Conservation (phyloP, 2,797 vertebrate species). For the Macrochelys suwanniensis region DNA sequence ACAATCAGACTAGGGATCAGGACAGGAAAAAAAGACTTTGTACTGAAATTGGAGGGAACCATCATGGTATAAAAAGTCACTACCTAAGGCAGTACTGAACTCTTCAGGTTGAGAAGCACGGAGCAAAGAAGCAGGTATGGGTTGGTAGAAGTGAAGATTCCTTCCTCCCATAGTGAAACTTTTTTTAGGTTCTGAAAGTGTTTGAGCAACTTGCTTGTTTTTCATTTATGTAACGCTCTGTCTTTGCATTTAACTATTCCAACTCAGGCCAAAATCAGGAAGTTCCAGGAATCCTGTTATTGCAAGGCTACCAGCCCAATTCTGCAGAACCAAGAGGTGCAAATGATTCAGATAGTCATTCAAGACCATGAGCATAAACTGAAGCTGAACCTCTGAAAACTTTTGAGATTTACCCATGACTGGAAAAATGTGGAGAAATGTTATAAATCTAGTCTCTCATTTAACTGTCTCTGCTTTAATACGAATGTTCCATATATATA, state of each 20-base stretch:
- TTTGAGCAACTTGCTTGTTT: background rate
- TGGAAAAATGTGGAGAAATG: too few species aligned
- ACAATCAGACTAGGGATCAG: background rate
- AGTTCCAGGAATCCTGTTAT: background rate
- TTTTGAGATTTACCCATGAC: background rate
- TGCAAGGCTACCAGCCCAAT: background rate
- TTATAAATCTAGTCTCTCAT: too few species aligned
- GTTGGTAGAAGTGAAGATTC: background rate
- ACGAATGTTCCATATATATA: too few species aligned
- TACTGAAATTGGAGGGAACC: background rate
- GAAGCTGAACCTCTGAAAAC: background rate
- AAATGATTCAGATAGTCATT: background rate
- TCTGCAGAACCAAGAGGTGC: background rate
- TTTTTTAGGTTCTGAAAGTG: background rate
- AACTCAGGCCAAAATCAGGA: background rate
- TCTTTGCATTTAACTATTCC: background rate
- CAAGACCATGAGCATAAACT: background rate
- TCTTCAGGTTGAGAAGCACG: background rate
- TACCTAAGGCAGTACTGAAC: background rate
- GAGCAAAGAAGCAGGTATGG: background rate
- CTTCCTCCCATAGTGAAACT: background rate
- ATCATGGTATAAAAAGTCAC: background rate
- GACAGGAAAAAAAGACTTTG: background rate
- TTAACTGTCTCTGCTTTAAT: too few species aligned
- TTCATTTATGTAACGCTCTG: background rate